Base-by-base conservation (phyloP, 2,888 invertebrate species). In the Stomorhina lunata region DNA sequence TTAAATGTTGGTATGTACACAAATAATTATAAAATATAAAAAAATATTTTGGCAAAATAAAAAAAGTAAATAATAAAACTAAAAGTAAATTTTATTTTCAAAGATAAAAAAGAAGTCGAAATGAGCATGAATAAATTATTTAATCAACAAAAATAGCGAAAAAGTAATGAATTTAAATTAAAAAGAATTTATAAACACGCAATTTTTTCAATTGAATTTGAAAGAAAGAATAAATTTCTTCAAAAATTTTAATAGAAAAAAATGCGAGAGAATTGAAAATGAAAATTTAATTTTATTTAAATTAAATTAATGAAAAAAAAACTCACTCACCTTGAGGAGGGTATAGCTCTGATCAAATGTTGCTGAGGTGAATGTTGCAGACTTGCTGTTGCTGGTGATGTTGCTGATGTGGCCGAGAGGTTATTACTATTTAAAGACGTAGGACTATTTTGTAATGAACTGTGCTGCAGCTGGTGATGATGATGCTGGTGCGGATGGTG, bases 271-370 rank as follows among this genome's bases (percentile, higher is more conserved):
- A 55, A 32, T 55, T 43, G 4, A 43, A 63, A 53, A 32, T 29
- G 20, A 61, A 65, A 65, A 43, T 43, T 40, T 40, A 32, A 15
- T 1, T 29, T 27, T 29, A 29, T 20, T 12, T 5, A 15, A 40
- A 53, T 4, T n/a, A 10, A 65, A n/a, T 32, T 15, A 7, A 7
- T 37, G 4, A 34, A 12, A 20, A 34, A 10, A 57, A 32, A 12
- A 15, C 1, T 6, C 34, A 81, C 88, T 87, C 84, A 91, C 91
- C 91, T 91, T 86, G 91, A 90, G 83, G 87, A 85, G 68, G 90
- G 90, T 87, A 91, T 88, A n/a, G 90, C 89, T 76, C 91, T 88
- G 68, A 90, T 90, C 86, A 90, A 86, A 85, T 90, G 89, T 85
- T 89, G 90, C 61, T 88, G 88, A 53, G 88, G 87, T 84, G 87